Conservation (phyloP, 1,140 invertebrate genomes). For the Nasonia longicornis region DNA sequence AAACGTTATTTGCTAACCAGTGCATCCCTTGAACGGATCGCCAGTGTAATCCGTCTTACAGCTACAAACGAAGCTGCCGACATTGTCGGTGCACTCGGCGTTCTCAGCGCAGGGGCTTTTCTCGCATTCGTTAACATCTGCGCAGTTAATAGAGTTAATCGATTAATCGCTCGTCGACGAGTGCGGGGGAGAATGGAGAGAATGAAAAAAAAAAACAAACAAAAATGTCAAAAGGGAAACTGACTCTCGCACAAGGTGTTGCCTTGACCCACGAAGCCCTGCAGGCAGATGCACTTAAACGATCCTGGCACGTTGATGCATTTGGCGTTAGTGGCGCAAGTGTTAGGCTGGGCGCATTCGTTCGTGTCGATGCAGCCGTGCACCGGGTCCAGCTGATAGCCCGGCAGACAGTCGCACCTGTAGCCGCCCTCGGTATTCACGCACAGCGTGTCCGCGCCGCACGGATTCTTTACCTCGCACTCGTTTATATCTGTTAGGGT, state of each 20-base stretch:
- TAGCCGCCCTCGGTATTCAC: conserved; percentile 71
- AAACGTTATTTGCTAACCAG: conserved; percentile 67
- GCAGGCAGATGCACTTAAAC: conserved; percentile 80
- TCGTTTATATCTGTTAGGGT: conserved; percentile 73
- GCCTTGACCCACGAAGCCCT: conserved; percentile 79
- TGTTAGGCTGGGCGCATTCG: conserved; percentile 70
- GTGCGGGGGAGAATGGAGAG: not conserved
- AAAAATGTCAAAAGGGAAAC: conserved; percentile 59
- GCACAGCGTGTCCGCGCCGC: conserved; percentile 71
- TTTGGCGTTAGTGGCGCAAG: conserved; percentile 78
- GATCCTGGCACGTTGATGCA: conserved; percentile 82
- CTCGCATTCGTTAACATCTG: conserved; percentile 89
- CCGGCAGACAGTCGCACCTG: conserved; percentile 70
- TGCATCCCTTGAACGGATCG: conserved; percentile 85
- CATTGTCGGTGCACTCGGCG: conserved; percentile 86
- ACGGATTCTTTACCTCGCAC: conserved; percentile 68
- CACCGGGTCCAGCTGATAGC: conserved; percentile 64
- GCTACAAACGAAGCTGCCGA: conserved; percentile 86
- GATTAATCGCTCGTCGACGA: conserved; percentile 50
- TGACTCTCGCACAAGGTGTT: conserved; percentile 83
- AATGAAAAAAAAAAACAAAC: not conserved
- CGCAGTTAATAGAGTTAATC: conserved; percentile 68
- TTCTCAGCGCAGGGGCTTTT: conserved; percentile 87
- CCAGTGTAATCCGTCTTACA: conserved; percentile 88
- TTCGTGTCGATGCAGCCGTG: conserved; percentile 70